Evolutionary conservation across 2,797 vertebrate genomes (phyloP).

Genomic region (Pantherophis vulpinus): DNA sequence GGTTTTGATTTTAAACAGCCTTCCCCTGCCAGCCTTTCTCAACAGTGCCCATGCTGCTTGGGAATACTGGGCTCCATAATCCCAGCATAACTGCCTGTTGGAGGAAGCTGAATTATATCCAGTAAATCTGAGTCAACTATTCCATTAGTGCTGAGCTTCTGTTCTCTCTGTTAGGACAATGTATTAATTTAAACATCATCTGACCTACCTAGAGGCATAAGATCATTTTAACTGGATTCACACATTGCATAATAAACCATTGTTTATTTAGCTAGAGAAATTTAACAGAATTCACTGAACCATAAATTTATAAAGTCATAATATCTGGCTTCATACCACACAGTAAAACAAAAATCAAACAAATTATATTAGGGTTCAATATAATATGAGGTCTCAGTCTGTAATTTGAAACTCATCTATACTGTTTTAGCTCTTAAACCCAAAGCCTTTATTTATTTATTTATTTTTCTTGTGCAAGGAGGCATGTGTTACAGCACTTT

Average conservation of each 20-base stretch:
- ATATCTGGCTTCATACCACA: not conserved
- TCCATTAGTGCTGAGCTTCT: conserved; percentile 32
- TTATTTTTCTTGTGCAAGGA: not conserved
- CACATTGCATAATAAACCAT: not conserved
- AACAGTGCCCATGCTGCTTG: not conserved
- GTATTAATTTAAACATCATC: conserved; percentile 59
- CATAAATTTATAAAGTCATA: not conserved
- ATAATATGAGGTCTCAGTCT: not conserved
- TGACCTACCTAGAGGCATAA: conserved; percentile 33
- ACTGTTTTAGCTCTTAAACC: conserved; percentile 43
- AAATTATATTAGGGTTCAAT: not conserved
- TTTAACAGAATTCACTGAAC: not conserved
- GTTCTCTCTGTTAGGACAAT: conserved; percentile 44
- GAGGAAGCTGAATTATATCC: not conserved
- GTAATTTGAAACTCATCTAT: conserved; percentile 22
- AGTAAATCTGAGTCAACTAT: conserved; percentile 9
- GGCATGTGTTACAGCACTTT: not conserved
- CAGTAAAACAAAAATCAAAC: not conserved
- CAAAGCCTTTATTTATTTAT: not conserved
- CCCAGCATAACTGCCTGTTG: not conserved
- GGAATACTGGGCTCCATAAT: not conserved
- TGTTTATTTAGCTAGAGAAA: not conserved
- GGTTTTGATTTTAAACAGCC: not conserved
- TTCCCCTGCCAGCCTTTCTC: not conserved
- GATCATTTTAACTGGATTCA: not conserved